phyloP scores from a whole-genome alignment of 2,113 vertebrate genomes.

The Lophius piscatorius region DNA sequence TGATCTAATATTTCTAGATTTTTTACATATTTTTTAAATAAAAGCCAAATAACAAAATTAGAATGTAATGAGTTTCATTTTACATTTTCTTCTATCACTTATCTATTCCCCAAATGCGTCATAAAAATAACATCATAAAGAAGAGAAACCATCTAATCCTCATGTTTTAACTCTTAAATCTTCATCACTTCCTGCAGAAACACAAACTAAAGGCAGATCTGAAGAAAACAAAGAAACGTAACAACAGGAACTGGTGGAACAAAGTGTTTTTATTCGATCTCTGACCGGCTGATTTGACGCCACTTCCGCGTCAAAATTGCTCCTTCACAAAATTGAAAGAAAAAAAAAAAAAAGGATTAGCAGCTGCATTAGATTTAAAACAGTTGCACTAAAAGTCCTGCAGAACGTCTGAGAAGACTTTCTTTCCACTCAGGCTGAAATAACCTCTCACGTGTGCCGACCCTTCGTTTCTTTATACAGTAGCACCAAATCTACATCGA shows the following conservation, averaged over 20 bases:
- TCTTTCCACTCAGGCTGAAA: slow-evolving; percentile 33
- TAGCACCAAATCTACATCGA: slow-evolving; percentile 72
- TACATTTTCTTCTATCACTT: no score
- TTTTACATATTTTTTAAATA: no score
- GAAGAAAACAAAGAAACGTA: slow-evolving; percentile 12
- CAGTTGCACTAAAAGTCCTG: slow-evolving; percentile 5
- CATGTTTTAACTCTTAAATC: no score
- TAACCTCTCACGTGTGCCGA: slow-evolving; percentile 30
- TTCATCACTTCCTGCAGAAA: no score
- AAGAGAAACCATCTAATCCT: no score
- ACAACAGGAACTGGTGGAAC: slow-evolving; percentile 30
- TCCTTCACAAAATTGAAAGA: slow-evolving; percentile 48
- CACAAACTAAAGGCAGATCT: no score
- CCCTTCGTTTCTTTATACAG: slow-evolving; percentile 61
- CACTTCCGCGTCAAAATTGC: slow-evolving; percentile 28
- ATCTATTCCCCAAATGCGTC: no score
- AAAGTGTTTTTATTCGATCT: slow-evolving; percentile 56
- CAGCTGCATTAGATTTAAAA: slow-evolving; percentile 49
- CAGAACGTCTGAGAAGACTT: slow-evolving; percentile 26
- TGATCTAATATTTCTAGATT: no score
- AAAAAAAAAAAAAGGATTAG: slow-evolving; percentile 38
- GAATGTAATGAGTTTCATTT: no score
- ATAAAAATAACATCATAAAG: no score
- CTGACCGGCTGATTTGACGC: slow-evolving; percentile 38
- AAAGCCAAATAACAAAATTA: no score